These are phyloP conservation scores for Polydrusus pterygomalis DNA, from an alignment of 2,888 invertebrate genomes.

Conservation along the genomic window DNA sequence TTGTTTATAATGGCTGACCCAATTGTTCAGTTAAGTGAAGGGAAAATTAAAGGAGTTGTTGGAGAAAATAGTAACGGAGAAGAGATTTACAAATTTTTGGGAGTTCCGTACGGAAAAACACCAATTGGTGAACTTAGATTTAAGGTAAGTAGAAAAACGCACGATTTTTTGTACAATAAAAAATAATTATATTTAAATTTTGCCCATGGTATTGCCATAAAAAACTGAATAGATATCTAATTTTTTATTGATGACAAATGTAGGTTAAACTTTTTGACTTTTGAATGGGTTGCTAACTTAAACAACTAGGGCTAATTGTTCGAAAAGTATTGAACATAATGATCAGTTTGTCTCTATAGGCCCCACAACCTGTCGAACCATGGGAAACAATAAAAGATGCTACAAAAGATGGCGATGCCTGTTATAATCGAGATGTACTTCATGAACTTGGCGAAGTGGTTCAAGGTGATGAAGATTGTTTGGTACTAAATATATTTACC, in stretches of 20 bases:
- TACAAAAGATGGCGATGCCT: slow-evolving; percentile 55
- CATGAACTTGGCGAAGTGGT: slow-evolving; percentile 13
- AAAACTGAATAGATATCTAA: too few species aligned
- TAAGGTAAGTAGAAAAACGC: slow-evolving; percentile 35
- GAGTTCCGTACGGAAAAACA: slow-evolving; percentile 48
- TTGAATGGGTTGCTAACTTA: too few species aligned
- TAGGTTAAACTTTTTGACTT: too few species aligned
- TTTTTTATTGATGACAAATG: too few species aligned
- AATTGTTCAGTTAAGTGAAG: slow-evolving; percentile 13
- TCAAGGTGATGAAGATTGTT: slow-evolving; percentile 44
- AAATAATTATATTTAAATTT: too few species aligned
- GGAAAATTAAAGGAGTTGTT: slow-evolving; percentile 5
- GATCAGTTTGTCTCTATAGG: slow-evolving; percentile 49
- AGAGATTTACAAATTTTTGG: slow-evolving; percentile 34
- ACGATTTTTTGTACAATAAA: too few species aligned
- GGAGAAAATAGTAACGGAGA: slow-evolving; percentile 21
- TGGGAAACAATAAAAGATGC: slow-evolving; percentile 61
- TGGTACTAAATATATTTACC: slow-evolving; percentile 42
- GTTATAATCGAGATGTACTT: slow-evolving; percentile 41
- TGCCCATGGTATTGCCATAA: too few species aligned
- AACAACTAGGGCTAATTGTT: too few species aligned
- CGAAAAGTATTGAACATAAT: too few species aligned
- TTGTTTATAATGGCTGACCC: neutral
- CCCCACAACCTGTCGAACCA: slow-evolving; percentile 59
- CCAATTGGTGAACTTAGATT: slow-evolving; percentile 42